Conservation (phyloP, 2,888 invertebrate species). For the Sesamia inferens region DNA sequence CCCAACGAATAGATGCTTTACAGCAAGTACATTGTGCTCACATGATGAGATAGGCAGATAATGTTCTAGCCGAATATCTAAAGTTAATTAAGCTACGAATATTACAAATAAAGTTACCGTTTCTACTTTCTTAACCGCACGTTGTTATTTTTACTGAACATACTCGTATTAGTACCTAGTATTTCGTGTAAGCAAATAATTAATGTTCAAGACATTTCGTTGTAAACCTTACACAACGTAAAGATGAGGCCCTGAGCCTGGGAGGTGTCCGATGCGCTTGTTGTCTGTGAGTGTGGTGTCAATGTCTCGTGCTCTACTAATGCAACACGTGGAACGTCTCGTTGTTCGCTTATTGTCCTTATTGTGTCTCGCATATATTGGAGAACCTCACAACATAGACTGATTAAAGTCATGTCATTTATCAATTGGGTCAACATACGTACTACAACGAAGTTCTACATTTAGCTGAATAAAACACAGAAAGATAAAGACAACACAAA, state of each 20-base stretch:
- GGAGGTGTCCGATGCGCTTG: constrained; percentile 13
- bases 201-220: constrained; percentile 15
- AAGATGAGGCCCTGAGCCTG: background rate
- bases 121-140: too few relatives aligned
- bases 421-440: too few relatives aligned
- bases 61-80: too few relatives aligned
- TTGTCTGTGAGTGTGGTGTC: constrained; percentile 38
- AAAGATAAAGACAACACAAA: background rate
- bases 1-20: too few relatives aligned
- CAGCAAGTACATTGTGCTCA: too few relatives aligned
- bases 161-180: background rate
- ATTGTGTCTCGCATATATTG: background rate
- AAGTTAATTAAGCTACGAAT: too few relatives aligned
- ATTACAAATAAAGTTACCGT: too few relatives aligned
- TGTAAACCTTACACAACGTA: background rate
- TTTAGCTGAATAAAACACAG: background rate
- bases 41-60: too few relatives aligned
- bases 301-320: constrained; percentile 11
- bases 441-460: too few relatives aligned
- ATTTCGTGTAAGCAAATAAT: constrained; percentile 31
- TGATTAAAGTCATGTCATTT: too few relatives aligned
- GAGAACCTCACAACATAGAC: background rate
- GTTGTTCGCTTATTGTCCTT: constrained; percentile 9
- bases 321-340: background rate
- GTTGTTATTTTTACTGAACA: background rate